Evolutionary conservation across 2,888 invertebrate genomes (phyloP), one percentile per base, ranked within the genome.

Genomic region (Drosophila melanocephala): DNA sequence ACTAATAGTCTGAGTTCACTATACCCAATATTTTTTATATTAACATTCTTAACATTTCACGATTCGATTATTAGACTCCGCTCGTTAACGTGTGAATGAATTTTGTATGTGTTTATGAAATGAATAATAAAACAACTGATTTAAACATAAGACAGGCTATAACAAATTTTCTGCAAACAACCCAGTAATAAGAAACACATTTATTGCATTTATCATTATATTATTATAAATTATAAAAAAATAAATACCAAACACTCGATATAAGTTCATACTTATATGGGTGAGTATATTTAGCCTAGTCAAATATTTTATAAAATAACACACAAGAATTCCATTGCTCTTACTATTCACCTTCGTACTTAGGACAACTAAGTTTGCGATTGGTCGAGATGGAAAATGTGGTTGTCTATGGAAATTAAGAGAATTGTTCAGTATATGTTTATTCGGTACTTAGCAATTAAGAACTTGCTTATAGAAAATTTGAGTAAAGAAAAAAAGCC

Each of bases 401-500:
- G 26, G 4, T 22, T 42, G 26, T 47, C 7, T 26, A 22, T 7
- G 47, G 47, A 47, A 47, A 26, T 26, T 9, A 47, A 26, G 26
- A 47, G n/a, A 16, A 59, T 39, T 32, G 26, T 35, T 28, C 9
- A 61, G 72, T 53, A 58, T 55, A 28, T 59, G 56, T 71, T 57
- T 57, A 57, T 47, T 44, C 10, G 12, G 12, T 56, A 32, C 51
- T 63, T 44, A 26, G 22, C 44, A 55, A 35, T 47, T 22, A 19
- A n/a, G 22, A 47, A 53, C 33, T 5, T 71, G 47, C 47, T 60
- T 63, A 57, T 32, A 28, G 30, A 56, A 35, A 28, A 19, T 12
- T 44, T 14, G 19, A 28, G 37, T 44, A 58, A 64, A 71, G 64
- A 56, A 32, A 51, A 51, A 26, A 33, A 51, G 2, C 5, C 10